Evolutionary conservation across 2,113 vertebrate species (phyloP), one percentile per base, ranked within the genome.

Genomic region (Australoheros scitulus): DNA sequence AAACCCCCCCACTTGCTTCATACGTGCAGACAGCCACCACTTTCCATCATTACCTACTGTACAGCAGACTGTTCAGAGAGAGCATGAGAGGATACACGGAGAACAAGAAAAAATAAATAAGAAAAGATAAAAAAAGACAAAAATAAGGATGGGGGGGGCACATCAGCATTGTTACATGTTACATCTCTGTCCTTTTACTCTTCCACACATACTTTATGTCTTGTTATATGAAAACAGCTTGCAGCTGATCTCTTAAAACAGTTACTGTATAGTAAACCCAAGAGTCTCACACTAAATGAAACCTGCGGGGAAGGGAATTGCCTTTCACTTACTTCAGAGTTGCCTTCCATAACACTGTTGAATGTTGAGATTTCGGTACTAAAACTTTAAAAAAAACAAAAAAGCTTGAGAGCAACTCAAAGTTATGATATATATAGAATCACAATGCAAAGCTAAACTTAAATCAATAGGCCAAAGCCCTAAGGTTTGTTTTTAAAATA

Each of bases 21-120:
- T 85, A 86, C 88, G 80, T 87, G 68, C 87, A 91, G 85, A 89
- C 77, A 88, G 81, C 72, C 85, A 86, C 79, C 61, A 82, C 82
- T 80, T 76, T 63, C 80, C 81, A 81, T 89, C 80, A 90, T 87
- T 86, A 89, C 72, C 74, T 57, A 82, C 87, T 82, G 41, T 76
- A 85, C 63, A 65, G 38, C 59, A 79, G 74, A 81, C 50, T 3
- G 57, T 56, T 72, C 76, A 50, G 32, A 77, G 74, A 36, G 24
- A 29, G 43, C 15, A 11, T 11, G 41, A 47, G 64, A 68, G 38
- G 81, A 70, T 26, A 13, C 43, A 52, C 3, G 1, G 68, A 72
- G 47, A 72, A 47, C 52, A 32, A 29, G 29, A 22, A 43, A 22
- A 18, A n/a, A 76, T 34, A 29, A 9, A 26, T 15, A 38, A 22